A percentile compares a stretch with the other conserved stretches of the same genome.
Evolutionary conservation across 1,140 invertebrate species (phyloP).

Genomic region (Procambarus virginalis): DNA sequence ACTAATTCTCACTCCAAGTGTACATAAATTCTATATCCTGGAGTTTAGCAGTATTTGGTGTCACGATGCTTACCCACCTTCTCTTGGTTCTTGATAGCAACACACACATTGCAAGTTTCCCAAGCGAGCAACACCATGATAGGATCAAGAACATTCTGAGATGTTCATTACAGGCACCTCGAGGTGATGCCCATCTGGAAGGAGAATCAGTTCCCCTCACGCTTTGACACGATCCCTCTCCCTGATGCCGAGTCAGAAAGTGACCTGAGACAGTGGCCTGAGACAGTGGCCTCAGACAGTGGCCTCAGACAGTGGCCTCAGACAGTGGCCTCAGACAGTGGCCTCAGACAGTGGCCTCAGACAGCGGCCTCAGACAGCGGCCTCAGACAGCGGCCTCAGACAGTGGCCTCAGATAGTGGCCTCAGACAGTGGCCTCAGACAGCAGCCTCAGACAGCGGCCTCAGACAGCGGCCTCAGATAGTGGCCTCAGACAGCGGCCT

Average conservation of each 20-base stretch:
- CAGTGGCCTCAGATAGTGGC: too few relatives aligned
- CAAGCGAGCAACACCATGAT: not conserved
- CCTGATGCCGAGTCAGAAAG: not conserved
- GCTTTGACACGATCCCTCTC: not conserved
- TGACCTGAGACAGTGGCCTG: not conserved
- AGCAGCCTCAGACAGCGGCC: too few relatives aligned
- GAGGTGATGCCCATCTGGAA: not conserved
- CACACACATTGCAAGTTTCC: not conserved
- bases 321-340: too few relatives aligned
- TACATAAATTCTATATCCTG: not conserved
- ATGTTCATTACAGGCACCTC: not conserved
- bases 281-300: too few relatives aligned
- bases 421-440: too few relatives aligned
- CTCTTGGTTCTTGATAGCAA: not conserved
- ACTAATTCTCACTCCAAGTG: not conserved
- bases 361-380: too few relatives aligned
- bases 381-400: too few relatives aligned
- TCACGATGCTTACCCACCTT: not conserved
- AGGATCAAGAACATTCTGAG: not conserved
- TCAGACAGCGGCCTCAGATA: too few relatives aligned
- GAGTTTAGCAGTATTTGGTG: not conserved
- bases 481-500: too few relatives aligned
- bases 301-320: too few relatives aligned
- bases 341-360: too few relatives aligned
- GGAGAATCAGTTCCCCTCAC: not conserved